These are phyloP conservation scores for Horisme vitalbata DNA, from an alignment of 2,888 invertebrate genomes.

Conservation along the genomic window DNA sequence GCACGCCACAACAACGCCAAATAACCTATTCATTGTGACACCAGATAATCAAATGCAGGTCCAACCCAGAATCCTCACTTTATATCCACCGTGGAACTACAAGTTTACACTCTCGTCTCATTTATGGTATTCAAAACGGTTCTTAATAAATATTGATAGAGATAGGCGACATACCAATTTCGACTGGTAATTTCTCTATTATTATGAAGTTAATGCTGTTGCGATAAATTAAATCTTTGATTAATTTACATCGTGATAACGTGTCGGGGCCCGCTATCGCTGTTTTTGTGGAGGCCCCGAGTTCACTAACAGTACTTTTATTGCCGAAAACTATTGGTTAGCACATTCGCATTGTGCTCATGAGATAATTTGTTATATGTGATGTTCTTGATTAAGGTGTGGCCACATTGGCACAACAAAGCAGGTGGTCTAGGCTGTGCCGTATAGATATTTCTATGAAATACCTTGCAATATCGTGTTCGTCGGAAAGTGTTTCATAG, in stretches of 20 bases:
- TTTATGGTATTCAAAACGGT: conserved; percentile 58
- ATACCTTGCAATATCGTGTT: too few relatives aligned
- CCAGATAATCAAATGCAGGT: conserved; percentile 54
- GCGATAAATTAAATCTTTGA: conserved; percentile 33
- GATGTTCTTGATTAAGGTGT: not conserved
- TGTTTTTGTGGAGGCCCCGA: conserved; percentile 18
- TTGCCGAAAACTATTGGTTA: conserved; percentile 23
- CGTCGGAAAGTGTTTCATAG: too few relatives aligned
- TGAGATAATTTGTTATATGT: conserved; percentile 16
- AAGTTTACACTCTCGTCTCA: conserved; percentile 41
- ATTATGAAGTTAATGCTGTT: conserved; percentile 47
- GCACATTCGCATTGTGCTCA: conserved; percentile 15
- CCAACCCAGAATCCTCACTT: conserved; percentile 47
- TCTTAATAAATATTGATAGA: conserved; percentile 57
- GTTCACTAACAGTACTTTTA: conserved; percentile 36
- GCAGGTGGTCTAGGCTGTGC: too few relatives aligned
- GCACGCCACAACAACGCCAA: conserved; percentile 35
- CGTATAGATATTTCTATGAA: too few relatives aligned
- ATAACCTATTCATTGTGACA: conserved; percentile 53
- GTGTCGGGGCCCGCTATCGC: conserved; percentile 9
- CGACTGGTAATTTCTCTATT: conserved; percentile 50
- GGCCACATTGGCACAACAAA: too few relatives aligned
- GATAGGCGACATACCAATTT: conserved; percentile 49
- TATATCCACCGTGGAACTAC: conserved; percentile 62
- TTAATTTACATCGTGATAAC: conserved; percentile 29